These are phyloP conservation scores for Odocoileus virginianus DNA, from an alignment of 2,113 vertebrate genomes.

Conservation along the genomic window DNA sequence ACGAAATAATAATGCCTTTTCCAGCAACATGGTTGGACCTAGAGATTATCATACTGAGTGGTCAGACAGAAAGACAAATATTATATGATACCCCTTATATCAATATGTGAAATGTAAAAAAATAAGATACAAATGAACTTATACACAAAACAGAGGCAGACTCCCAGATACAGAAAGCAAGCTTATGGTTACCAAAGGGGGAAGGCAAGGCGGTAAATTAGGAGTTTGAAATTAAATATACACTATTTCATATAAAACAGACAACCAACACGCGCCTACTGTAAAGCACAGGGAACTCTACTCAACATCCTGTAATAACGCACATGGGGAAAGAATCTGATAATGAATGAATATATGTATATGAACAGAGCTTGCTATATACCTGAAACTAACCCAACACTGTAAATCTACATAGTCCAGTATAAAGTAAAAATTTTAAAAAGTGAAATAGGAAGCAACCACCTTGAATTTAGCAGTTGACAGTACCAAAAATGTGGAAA, in stretches of 20 bases:
- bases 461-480: not conserved
- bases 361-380: not conserved
- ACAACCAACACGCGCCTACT: not conserved
- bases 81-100: not conserved
- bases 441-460: not conserved
- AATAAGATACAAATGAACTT: not conserved
- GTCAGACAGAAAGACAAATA: not conserved
- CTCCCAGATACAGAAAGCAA: not conserved
- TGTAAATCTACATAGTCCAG: not conserved
- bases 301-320: not conserved
- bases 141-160: not conserved
- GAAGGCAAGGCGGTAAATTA: not conserved
- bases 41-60: not conserved
- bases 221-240: not conserved
- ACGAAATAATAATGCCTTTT: not conserved
- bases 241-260: not conserved
- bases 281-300: not conserved
- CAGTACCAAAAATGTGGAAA: not conserved
- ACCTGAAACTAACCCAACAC: not conserved
- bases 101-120: not conserved
- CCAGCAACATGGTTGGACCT: not conserved
- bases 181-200: not conserved
- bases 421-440: not conserved
- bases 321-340: not conserved
- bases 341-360: not conserved